Base-by-base conservation (phyloP, 2,888 invertebrate genomes). In the Lepidochrysops patricia region DNA sequence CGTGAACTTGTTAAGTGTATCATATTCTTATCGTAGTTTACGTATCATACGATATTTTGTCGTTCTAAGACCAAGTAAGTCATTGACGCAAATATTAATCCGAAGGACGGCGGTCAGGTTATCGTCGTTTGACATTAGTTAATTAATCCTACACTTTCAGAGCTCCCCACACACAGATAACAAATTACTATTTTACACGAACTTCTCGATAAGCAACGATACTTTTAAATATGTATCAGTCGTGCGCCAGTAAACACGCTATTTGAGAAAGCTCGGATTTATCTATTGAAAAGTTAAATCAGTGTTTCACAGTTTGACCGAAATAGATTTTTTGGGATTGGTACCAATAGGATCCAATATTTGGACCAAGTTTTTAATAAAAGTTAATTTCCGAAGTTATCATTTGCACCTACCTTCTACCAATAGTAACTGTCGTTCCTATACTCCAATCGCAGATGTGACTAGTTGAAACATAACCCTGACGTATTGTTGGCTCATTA, bases 401-500 rank as follows among this genome's bases (percentile, higher is more conserved):
- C 25, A 27, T 54, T 27, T 4, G 54, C 54, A 29, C 15, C 32
- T 1, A 27, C 12, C 32, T 32, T 32, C n/a, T 32, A 54, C 15
- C 19, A 43, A 43, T 43, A n/a, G n/a, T n/a, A 12, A 54, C 63
- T 63, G 68, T 70, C 62, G 54, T 60, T 63, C 63, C 59, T 60
- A 64, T 63, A 58, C 57, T 62, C 60, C 26, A 32, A 63, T 64
- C 60, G 60, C 64, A 65, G 64, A 64, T 66, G 63, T 63, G 63
- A 65, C 63, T 66, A 64, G 68, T 71, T 70, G 67, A 64, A 63
- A 64, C 57, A 61, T 64, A 68, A 62, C 84, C 84, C 86, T 85
- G 82, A 79, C 57, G 72, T 75, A 76, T 77, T 80, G 79, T 84
- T 80, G 77, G 77, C 81, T 80, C 77, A 80, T 82, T 79, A 76